phyloP scores from a whole-genome alignment of 2,797 vertebrate species.

The Lycodopsis pacificus region DNA sequence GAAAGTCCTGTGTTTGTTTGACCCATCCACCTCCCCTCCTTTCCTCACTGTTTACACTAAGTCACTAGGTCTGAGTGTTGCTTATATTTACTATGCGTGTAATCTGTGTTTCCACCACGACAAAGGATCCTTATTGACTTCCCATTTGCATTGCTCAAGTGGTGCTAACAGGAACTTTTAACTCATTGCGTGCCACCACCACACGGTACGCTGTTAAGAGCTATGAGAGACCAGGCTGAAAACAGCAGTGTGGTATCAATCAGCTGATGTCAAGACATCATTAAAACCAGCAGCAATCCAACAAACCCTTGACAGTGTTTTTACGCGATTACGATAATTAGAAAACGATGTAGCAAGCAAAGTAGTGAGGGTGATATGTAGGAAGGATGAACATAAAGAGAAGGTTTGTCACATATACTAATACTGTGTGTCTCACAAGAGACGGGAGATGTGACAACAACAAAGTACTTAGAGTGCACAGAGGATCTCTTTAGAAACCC shows the following conservation, averaged over 20 bases:
- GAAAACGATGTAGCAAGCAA: background rate
- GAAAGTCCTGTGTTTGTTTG: too few relatives aligned
- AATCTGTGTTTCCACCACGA: too few relatives aligned
- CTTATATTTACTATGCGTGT: too few relatives aligned
- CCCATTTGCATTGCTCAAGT: too few relatives aligned
- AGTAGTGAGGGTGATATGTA: background rate
- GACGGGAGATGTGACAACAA: slow-evolving; percentile 22
- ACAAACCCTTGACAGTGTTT: background rate
- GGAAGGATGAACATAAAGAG: background rate
- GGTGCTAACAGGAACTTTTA: too few relatives aligned
- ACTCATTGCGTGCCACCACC: too few relatives aligned
- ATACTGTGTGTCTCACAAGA: background rate
- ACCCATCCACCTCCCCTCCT: too few relatives aligned
- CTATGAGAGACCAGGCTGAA: background rate
- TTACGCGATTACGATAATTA: slow-evolving; percentile 12
- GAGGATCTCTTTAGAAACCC: slow-evolving; percentile 16
- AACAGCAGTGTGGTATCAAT: background rate
- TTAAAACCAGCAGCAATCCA: slow-evolving; percentile 26
- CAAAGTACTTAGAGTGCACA: slow-evolving; percentile 3
- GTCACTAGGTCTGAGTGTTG: too few relatives aligned
- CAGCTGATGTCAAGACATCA: slow-evolving; percentile 8
- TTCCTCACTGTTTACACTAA: too few relatives aligned
- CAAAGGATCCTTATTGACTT: too few relatives aligned
- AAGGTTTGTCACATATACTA: background rate
- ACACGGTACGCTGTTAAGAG: too few relatives aligned